Conservation (phyloP, 2,113 vertebrate species). For the Anser brachyrhynchus region DNA sequence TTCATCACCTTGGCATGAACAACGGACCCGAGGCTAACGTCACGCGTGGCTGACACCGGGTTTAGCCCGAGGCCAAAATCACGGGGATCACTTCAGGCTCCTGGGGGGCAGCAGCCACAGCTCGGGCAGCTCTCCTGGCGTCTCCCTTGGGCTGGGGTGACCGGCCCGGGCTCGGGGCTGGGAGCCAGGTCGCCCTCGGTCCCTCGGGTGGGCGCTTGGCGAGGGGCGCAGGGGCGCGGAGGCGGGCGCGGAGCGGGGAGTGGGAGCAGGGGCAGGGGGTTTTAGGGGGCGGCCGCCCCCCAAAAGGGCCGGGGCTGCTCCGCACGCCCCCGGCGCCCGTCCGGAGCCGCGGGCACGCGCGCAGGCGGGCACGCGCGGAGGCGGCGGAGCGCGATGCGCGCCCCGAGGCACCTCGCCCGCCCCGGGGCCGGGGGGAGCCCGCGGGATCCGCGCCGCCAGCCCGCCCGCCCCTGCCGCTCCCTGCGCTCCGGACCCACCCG, state of each 20-base stretch:
- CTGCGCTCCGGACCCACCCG: conserved; percentile 17
- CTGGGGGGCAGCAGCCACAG: not conserved
- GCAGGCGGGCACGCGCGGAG: not conserved
- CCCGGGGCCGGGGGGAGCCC: conserved; percentile 51
- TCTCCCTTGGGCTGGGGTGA: not conserved
- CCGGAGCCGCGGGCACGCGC: not conserved
- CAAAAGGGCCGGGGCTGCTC: conserved; percentile 1
- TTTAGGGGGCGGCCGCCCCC: not conserved
- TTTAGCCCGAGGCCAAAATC: not conserved
- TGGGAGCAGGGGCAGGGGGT: too few species aligned
- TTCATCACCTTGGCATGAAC: not conserved
- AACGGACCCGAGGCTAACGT: not conserved
- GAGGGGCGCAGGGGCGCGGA: too few species aligned
- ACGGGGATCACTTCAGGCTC: not conserved
- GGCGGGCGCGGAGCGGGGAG: too few species aligned
- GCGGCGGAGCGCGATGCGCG: conserved; percentile 41
- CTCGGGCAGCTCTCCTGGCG: not conserved
- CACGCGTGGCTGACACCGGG: not conserved
- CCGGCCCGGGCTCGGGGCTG: too few species aligned
- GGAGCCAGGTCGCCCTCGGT: too few species aligned
- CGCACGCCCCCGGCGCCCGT: not conserved
- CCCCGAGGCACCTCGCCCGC: conserved; percentile 42
- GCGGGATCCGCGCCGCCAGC: conserved; percentile 41
- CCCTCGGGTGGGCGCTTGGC: too few species aligned
- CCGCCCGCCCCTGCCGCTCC: conserved; percentile 26